These are phyloP conservation scores for Styela plicata DNA, from an alignment of 23 tunicate genomes.

Conservation along the genomic window DNA sequence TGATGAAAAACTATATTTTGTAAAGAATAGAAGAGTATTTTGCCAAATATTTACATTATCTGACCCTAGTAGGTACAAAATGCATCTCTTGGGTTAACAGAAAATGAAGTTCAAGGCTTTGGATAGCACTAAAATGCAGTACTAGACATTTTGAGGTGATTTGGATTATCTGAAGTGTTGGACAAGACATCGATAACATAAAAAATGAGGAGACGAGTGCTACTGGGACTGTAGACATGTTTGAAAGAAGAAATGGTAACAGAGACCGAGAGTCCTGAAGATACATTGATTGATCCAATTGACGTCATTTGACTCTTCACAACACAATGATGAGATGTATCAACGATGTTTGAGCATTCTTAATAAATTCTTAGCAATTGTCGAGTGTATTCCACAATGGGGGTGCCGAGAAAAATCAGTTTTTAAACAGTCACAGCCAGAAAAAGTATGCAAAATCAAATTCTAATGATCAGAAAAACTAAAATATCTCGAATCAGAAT, in stretches of 20 bases:
- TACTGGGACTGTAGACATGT: background rate
- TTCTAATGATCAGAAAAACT: too few relatives aligned
- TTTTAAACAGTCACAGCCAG: too few relatives aligned
- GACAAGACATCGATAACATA: background rate
- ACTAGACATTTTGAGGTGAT: background rate
- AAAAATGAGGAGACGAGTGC: background rate
- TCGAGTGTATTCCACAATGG: background rate
- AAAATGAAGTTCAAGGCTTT: background rate
- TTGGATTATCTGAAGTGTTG: background rate
- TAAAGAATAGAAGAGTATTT: too few relatives aligned
- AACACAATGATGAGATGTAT: background rate
- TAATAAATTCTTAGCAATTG: background rate
- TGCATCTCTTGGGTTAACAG: too few relatives aligned
- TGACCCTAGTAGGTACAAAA: too few relatives aligned
- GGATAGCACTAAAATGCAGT: background rate
- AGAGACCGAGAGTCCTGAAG: background rate
- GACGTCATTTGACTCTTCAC: slow-evolving; percentile 16
- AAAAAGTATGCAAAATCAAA: too few relatives aligned
- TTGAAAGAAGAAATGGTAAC: background rate
- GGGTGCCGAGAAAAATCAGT: too few relatives aligned
- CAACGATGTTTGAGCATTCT: background rate
- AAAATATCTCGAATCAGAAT: too few relatives aligned
- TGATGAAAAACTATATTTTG: too few relatives aligned
- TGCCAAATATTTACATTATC: too few relatives aligned
- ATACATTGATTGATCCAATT: background rate